Conservation (phyloP, 2,113 vertebrate genomes). For the Tinamus guttatus region DNA sequence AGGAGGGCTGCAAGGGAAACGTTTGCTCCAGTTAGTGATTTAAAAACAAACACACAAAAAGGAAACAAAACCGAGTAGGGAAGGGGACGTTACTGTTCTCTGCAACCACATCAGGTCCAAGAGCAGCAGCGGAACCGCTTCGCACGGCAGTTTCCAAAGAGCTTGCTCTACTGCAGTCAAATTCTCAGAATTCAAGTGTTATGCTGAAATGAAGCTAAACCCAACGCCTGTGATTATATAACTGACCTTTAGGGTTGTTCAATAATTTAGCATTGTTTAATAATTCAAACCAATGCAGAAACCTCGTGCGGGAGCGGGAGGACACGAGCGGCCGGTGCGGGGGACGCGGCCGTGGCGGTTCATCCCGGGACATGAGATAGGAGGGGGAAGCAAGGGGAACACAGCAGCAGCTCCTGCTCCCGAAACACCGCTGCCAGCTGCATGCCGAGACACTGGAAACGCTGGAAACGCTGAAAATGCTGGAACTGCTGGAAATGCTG, state of each 20-base stretch:
- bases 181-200: rapidly evolving
- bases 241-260: rapidly evolving
- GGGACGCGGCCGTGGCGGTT: not conserved
- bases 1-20: constrained; percentile 84
- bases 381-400: not conserved
- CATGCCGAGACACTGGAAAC: too few species aligned
- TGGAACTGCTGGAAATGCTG: too few species aligned
- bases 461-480: too few species aligned
- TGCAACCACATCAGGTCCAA: rapidly evolving
- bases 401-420: too few species aligned
- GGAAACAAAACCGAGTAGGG: rapidly evolving
- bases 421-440: not conserved
- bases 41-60: not conserved
- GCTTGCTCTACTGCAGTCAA: rapidly evolving
- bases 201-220: not conserved
- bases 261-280: rapidly evolving
- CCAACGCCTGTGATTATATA: rapidly evolving
- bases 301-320: rapidly evolving
- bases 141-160: rapidly evolving
- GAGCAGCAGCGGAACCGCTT: not conserved
- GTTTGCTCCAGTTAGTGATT: constrained; percentile 8
- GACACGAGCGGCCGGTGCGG: rapidly evolving
- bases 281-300: rapidly evolving
- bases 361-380: rapidly evolving
- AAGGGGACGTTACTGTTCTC: not conserved